phyloP scores from a whole-genome alignment of 2,113 vertebrate genomes.

The Embiotoca jacksoni region DNA sequence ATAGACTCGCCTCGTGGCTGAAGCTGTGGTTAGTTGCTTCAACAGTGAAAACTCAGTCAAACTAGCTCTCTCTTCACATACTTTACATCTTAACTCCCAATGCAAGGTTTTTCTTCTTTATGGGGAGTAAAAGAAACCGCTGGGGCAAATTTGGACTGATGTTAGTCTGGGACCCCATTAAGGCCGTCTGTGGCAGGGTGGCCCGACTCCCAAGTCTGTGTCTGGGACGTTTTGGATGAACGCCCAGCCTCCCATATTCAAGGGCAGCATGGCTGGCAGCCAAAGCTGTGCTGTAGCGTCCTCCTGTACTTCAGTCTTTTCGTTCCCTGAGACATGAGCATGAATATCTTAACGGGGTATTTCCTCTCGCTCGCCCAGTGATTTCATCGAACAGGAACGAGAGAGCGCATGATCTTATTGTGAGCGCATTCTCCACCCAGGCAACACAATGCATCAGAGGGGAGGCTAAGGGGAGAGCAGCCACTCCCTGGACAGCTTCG shows the following conservation, averaged over 20 bases:
- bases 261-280: conserved; percentile 27
- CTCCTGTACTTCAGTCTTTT: not conserved
- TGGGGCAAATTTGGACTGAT: conserved; percentile 33
- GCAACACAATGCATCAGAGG: not conserved
- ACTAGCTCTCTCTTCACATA: not conserved
- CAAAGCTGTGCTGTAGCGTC: conserved; percentile 21
- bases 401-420: not conserved
- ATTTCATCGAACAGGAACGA: not conserved
- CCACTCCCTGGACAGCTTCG: not conserved
- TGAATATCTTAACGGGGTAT: not conserved
- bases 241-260: conserved; percentile 39
- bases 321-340: not conserved
- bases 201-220: conserved; percentile 13
- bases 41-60: too few species aligned
- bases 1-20: not conserved
- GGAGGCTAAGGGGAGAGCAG: not conserved
- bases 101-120: not conserved
- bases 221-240: conserved; percentile 46
- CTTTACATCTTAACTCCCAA: not conserved
- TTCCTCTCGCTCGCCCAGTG: conserved; percentile 4
- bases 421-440: not conserved
- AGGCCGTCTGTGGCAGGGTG: conserved; percentile 26
- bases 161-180: conserved; percentile 34
- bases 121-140: conserved; percentile 2
- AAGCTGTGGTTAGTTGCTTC: too few species aligned